phyloP scores from a whole-genome alignment of 2,113 vertebrate species.

The Tursiops truncatus region DNA sequence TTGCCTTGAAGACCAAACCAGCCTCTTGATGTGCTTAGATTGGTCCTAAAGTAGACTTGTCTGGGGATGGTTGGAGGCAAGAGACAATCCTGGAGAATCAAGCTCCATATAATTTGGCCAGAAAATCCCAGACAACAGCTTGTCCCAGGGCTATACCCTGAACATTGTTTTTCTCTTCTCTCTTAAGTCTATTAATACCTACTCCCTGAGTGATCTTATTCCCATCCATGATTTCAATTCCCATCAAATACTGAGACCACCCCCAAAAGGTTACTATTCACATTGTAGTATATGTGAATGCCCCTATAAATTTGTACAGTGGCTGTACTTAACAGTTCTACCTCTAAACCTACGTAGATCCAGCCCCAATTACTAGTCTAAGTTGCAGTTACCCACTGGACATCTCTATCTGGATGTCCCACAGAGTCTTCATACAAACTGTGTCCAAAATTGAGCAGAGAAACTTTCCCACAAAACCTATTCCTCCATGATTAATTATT shows the following conservation, averaged over 20 bases:
- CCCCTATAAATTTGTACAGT: neutral
- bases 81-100: neutral
- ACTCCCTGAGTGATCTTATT: neutral
- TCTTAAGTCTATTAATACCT: neutral
- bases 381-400: neutral
- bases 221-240: neutral
- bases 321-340: neutral
- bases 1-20: neutral
- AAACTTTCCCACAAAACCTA: slow-evolving; percentile 7
- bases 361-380: neutral
- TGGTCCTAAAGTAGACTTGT: neutral
- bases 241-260: neutral
- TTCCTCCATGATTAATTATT: neutral
- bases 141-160: neutral
- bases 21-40: neutral
- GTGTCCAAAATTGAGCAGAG: neutral
- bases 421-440: neutral
- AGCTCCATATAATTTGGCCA: neutral
- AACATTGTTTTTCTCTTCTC: neutral
- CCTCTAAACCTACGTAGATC: neutral
- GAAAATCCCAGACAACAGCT: slow-evolving; percentile 1
- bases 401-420: neutral
- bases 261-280: neutral
- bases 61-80: neutral
- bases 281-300: neutral